phyloP scores from a whole-genome alignment of 2,113 vertebrate genomes.

The Madoqua kirkii region DNA sequence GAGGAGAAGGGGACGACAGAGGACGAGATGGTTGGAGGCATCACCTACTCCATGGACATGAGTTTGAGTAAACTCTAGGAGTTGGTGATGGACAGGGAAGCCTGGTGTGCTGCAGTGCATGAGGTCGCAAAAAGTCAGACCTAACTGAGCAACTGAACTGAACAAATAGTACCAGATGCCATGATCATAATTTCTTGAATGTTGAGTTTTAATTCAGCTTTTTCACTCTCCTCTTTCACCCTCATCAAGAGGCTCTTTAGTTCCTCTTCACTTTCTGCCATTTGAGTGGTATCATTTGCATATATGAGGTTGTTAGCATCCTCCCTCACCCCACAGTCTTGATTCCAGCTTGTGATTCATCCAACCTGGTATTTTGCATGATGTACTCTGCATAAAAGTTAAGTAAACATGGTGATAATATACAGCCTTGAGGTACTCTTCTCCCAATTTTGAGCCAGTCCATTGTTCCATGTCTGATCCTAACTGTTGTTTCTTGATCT shows the following conservation, averaged over 20 bases:
- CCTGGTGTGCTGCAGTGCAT: background rate
- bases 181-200: background rate
- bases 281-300: background rate
- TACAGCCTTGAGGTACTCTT: background rate
- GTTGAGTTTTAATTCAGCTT: background rate
- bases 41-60: background rate
- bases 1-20: background rate
- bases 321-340: background rate
- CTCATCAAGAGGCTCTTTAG: background rate
- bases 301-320: background rate
- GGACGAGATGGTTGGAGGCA: background rate
- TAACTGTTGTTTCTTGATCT: background rate
- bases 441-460: background rate
- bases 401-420: background rate
- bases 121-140: fast-evolving
- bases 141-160: background rate
- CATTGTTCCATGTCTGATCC: background rate
- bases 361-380: background rate
- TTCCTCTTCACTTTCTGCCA: background rate
- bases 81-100: background rate
- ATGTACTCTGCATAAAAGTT: background rate
- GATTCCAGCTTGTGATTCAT: background rate
- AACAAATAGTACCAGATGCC: background rate
- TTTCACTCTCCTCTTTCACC: background rate
- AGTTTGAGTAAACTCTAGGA: background rate